These are phyloP conservation scores for Rhegmatorhina hoffmannsi DNA, from an alignment of 2,113 vertebrate species.

Conservation along the genomic window DNA sequence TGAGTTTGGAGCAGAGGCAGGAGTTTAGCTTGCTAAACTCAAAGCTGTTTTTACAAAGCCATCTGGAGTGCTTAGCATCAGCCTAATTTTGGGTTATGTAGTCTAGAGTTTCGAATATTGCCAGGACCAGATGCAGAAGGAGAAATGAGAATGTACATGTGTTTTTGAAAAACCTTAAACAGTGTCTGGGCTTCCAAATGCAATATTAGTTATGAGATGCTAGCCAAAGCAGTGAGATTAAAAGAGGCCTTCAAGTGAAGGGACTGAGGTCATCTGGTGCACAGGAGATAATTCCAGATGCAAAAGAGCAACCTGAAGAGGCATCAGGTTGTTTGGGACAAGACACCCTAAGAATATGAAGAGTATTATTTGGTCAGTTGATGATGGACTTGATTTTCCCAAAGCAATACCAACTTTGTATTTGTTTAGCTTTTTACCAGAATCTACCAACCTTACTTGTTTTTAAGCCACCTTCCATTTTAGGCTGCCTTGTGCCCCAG, in stretches of 20 bases:
- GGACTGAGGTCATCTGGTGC: not conserved
- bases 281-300: not conserved
- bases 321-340: not conserved
- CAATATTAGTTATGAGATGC: not conserved
- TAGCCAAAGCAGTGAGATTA: not conserved
- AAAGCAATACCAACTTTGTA: not conserved
- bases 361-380: not conserved
- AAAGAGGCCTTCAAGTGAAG: not conserved
- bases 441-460: not conserved
- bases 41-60: conserved; percentile 42
- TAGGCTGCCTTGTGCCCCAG: not conserved
- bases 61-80: conserved; percentile 32
- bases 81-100: not conserved
- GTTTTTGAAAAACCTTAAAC: not conserved
- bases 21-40: conserved; percentile 19
- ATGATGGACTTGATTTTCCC: not conserved
- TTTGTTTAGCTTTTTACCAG: not conserved
- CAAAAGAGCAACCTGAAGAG: not conserved
- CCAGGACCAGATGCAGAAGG: conserved; percentile 30
- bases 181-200: not conserved
- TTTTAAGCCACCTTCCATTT: not conserved
- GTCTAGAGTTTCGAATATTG: not conserved
- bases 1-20: conserved; percentile 16
- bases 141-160: not conserved
- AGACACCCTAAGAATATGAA: not conserved